Evolutionary conservation across 2,888 invertebrate species (phyloP), one percentile per base, ranked within the genome.

Genomic region (Trachelus stipa): DNA sequence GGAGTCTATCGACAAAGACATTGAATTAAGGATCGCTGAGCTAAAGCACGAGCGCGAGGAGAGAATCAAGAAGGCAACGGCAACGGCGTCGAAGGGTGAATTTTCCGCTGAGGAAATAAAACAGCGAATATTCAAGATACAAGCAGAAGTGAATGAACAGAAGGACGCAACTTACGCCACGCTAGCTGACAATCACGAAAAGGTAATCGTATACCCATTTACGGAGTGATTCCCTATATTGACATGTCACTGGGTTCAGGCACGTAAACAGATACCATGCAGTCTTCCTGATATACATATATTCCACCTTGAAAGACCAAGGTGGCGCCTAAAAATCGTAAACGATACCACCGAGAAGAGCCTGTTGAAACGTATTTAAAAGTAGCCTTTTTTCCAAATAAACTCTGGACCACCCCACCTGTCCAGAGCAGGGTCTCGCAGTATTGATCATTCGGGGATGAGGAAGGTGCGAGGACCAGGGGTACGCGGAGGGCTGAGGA

Each of bases 11-110:
- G 92, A 92, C 74, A 87, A 91, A 77, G 92, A 93, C 0, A 92
- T 93, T 0, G 92, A 93, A 77, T 92, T 92, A 71, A 94, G 93
- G 88, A 93, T 94, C 76, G 91, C 91, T 34, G 90, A 91, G 11
- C 92, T 94, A 35, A 87, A 92, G 34, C 91, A 92, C 78, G 89
- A 91, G 30, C 93, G 93, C 85, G 89, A 92, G 1, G 87, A 86
- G 6, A 91, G 93, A 80, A 83, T 94, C 23, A 85, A 87, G 31
- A 93, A 93, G 83, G 91, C 93, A 0, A 82, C 88, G 0, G 89
- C 91, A 9, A 87, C 94, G 35, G 92, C 93, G 82, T 91, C 91
- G 77, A 86, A 91, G 11, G 92, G 93, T 0, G 92, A 93, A 74
- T 87, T 92, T 84, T 88, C 92, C 0, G 93, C 93, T 4, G 84